A percentile compares a stretch with the other conserved stretches of the same genome.
Conservation (phyloP, 2,797 vertebrate genomes). For the Chaetodon trifasciatus region DNA sequence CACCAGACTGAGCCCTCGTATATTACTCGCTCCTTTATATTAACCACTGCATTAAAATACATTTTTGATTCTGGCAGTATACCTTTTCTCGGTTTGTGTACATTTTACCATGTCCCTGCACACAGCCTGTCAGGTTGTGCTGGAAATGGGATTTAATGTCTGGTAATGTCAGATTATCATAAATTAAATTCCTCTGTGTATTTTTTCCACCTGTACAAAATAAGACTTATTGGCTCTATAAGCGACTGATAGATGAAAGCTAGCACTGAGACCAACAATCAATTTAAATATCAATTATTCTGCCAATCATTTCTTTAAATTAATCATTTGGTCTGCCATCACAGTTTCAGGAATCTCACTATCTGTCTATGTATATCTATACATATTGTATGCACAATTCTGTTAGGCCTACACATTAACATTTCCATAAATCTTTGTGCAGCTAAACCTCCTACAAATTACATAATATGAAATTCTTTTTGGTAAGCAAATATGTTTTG, state of each 20-base stretch:
- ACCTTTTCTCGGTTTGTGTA: neutral
- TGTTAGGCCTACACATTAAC: too few relatives aligned
- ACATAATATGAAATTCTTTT: neutral
- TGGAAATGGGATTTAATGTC: slow-evolving; percentile 14
- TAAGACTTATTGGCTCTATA: neutral
- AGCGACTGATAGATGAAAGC: neutral
- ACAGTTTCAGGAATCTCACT: neutral
- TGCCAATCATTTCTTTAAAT: neutral
- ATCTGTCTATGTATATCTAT: neutral
- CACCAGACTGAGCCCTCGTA: neutral
- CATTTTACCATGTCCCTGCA: slow-evolving; percentile 10
- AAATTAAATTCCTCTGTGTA: slow-evolving; percentile 21
- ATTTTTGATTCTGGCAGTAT: neutral
- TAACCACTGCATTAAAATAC: neutral
- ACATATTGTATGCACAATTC: neutral
- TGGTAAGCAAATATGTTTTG: neutral
- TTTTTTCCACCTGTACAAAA: neutral
- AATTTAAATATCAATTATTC: neutral
- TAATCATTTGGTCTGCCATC: neutral
- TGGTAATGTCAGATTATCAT: slow-evolving; percentile 44
- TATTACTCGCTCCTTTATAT: neutral
- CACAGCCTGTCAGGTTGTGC: neutral
- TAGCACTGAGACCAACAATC: neutral
- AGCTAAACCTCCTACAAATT: neutral
- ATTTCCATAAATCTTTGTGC: too few relatives aligned